Evolutionary conservation across 2,113 vertebrate species (phyloP).

Genomic region (Lepus europaeus): DNA sequence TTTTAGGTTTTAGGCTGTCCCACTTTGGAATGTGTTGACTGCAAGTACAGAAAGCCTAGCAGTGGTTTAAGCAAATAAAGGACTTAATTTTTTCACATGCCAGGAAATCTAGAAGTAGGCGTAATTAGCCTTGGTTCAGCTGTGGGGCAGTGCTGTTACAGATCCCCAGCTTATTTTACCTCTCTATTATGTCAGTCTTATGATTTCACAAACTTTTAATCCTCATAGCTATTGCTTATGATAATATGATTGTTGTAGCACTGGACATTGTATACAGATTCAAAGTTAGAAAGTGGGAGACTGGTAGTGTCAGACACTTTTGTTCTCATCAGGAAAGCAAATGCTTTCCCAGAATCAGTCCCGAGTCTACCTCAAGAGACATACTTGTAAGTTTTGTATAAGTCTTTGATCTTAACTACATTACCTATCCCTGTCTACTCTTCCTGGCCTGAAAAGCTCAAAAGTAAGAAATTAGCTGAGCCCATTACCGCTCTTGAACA

Average conservation of each 20-base stretch:
- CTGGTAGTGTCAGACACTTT: not conserved
- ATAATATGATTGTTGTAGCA: not conserved
- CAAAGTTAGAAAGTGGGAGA: not conserved
- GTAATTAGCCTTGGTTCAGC: not conserved
- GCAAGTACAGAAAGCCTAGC: not conserved
- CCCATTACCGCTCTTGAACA: not conserved
- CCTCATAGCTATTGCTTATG: not conserved
- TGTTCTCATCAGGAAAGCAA: not conserved
- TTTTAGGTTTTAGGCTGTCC: not conserved
- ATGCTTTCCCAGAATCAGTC: not conserved
- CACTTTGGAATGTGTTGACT: slow-evolving; percentile 32
- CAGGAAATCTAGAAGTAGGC: not conserved
- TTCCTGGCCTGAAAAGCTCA: not conserved
- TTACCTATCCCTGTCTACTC: not conserved
- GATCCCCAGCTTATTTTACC: not conserved
- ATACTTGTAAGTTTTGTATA: not conserved
- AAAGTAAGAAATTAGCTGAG: not conserved
- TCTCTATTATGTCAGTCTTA: not conserved
- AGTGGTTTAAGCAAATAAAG: slow-evolving; percentile 25
- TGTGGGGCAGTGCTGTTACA: not conserved
- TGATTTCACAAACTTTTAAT: slow-evolving; percentile 14
- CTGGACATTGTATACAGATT: not conserved
- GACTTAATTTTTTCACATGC: slow-evolving; percentile 2
- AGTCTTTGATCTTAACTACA: not conserved
- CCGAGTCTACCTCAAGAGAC: not conserved